A percentile compares a stretch with the other conserved stretches of the same genome.
phyloP scores from a whole-genome alignment of 2,888 invertebrate genomes.

The Melitaea athalia region DNA sequence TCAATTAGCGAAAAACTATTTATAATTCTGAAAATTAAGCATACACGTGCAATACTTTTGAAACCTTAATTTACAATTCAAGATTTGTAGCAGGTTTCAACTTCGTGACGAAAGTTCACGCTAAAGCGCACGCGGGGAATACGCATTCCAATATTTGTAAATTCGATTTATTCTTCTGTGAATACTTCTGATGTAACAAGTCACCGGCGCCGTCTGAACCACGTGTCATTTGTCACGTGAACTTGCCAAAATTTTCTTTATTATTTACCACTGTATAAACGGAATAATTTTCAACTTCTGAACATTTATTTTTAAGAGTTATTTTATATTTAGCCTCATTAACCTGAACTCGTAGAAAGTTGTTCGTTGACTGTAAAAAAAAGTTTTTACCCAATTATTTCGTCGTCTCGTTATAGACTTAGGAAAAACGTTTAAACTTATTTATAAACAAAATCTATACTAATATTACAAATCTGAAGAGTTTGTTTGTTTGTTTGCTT shows the following conservation, averaged over 20 bases:
- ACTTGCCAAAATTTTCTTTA: slow-evolving; percentile 9
- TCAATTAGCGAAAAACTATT: neutral
- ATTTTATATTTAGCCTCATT: slow-evolving; percentile 2
- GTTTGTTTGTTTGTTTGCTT: too few relatives aligned
- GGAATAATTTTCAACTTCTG: neutral
- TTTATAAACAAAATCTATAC: too few relatives aligned
- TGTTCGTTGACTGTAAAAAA: too few relatives aligned
- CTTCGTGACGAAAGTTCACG: slow-evolving; percentile 8
- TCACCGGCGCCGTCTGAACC: neutral
- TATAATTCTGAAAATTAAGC: neutral
- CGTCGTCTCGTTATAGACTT: too few relatives aligned
- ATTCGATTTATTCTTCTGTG: slow-evolving; percentile 7
- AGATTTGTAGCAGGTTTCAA: slow-evolving; percentile 4
- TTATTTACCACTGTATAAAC: neutral
- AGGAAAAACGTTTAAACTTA: too few relatives aligned
- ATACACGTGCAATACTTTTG: slow-evolving; percentile 5
- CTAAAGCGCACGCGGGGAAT: neutral
- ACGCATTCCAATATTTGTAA: neutral
- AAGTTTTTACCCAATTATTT: too few relatives aligned
- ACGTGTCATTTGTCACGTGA: slow-evolving; percentile 24
- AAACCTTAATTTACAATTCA: slow-evolving; percentile 13
- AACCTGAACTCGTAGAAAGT: neutral
- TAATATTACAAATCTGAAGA: neutral
- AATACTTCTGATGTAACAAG: neutral
- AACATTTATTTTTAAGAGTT: neutral